Conservation (phyloP, 2,888 invertebrate species). For the Brachylomia viminalis region DNA sequence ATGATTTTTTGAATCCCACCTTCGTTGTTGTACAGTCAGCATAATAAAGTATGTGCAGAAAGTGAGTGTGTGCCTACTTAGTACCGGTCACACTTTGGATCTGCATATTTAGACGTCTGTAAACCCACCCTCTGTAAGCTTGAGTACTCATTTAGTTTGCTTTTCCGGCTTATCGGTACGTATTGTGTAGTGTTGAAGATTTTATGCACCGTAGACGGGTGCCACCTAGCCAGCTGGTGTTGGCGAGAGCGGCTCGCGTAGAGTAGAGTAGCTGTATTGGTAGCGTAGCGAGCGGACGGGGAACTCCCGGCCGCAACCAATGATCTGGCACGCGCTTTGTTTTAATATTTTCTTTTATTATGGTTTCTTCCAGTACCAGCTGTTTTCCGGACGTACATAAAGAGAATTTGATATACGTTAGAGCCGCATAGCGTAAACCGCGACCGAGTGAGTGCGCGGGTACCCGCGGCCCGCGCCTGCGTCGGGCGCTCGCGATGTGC, state of each 20-base stretch:
- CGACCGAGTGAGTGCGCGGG: conserved; percentile 73
- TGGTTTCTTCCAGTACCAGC: conserved; percentile 92
- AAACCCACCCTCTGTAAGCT: conserved; percentile 60
- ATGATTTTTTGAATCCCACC: conserved; percentile 12
- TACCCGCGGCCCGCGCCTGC: conserved; percentile 59
- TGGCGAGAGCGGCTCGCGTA: conserved; percentile 46
- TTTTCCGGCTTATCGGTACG: conserved; percentile 65
- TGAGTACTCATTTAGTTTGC: conserved; percentile 67
- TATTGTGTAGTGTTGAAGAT: conserved; percentile 62
- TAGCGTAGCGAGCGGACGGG: conserved; percentile 78
- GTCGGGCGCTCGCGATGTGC: conserved; percentile 55
- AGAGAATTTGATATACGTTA: conserved; percentile 81
- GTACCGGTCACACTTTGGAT: conserved; percentile 34
- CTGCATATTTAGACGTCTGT: conserved; percentile 44
- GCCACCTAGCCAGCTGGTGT: conserved; percentile 33
- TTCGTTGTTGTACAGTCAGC: conserved; percentile 49
- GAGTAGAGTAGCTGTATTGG: conserved; percentile 67
- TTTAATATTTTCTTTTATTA: conserved; percentile 82
- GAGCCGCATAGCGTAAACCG: conserved; percentile 79
- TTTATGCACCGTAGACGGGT: conserved; percentile 53
- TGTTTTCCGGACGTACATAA: conserved; percentile 92
- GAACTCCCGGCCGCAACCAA: conserved; percentile 67
- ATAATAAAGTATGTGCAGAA: conserved; percentile 37
- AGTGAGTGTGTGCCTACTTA: conserved; percentile 35
- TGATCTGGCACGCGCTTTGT: conserved; percentile 74